A percentile compares a stretch with the other conserved stretches of the same genome.
Conservation (phyloP, 23 tunicate genomes). For the Pegea sp. region DNA sequence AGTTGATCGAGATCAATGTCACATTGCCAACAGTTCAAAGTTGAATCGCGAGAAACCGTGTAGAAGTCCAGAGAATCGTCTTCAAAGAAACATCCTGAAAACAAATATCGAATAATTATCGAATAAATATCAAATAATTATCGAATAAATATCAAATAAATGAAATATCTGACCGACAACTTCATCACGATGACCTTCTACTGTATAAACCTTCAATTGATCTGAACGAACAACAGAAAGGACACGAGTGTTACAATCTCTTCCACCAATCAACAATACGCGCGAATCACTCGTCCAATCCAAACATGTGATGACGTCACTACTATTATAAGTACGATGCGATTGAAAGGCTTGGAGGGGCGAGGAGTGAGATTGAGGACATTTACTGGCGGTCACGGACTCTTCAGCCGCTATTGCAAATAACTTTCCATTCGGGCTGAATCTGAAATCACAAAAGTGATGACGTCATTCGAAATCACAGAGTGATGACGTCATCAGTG, state of each 20-base stretch:
- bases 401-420: conserved; percentile 55
- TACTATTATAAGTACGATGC: conserved; percentile 32
- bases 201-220: conserved; percentile 17
- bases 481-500: background rate
- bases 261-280: conserved; percentile 50
- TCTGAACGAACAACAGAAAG: conserved; percentile 12
- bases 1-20: conserved; percentile 26
- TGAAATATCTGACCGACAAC: conserved; percentile 16
- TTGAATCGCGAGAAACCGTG: conserved; percentile 29
- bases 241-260: conserved; percentile 56
- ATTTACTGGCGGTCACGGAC: conserved; percentile 22
- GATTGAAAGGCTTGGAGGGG: conserved; percentile 42
- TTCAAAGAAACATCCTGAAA: conserved; percentile 62
- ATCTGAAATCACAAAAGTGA: conserved; percentile 8
- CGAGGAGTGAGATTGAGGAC: conserved; percentile 47
- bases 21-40: conserved; percentile 54
- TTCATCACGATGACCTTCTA: conserved; percentile 73
- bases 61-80: conserved; percentile 49
- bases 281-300: conserved; percentile 79
- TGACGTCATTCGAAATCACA: background rate
- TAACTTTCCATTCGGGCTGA: conserved; percentile 55
- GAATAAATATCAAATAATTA: background rate
- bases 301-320: conserved; percentile 26
- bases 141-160: background rate
- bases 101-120: background rate